Conservation (phyloP, 2,888 invertebrate species). For the Drosophila suboccidentalis region DNA sequence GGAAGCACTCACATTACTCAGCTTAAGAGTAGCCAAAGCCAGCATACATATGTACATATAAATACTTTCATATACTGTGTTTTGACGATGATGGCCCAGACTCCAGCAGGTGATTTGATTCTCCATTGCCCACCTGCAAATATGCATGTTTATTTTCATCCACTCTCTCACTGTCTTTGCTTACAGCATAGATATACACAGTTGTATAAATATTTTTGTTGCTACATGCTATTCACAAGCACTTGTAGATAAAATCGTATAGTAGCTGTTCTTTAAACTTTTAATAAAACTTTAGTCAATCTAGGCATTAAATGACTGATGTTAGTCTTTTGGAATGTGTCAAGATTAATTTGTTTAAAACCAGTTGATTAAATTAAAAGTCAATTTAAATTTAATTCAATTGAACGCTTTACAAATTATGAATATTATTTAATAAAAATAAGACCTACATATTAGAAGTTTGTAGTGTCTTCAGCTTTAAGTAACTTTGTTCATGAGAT, state of each 20-base stretch:
- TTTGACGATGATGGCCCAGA: constrained; percentile 11
- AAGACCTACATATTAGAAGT: neutral
- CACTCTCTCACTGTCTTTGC: neutral
- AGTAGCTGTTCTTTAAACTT: neutral
- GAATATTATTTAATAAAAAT: neutral
- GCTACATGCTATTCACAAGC: neutral
- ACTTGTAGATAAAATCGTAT: neutral
- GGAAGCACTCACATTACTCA: constrained; percentile 77
- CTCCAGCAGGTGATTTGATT: constrained; percentile 47
- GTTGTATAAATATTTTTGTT: constrained; percentile 24
- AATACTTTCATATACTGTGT: constrained; percentile 3
- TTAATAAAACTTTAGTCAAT: neutral
- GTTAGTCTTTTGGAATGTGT: neutral
- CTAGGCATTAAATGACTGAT: neutral
- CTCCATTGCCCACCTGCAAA: constrained; percentile 26
- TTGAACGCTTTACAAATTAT: neutral
- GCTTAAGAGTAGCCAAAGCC: constrained; percentile 47
- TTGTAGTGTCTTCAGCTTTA: neutral
- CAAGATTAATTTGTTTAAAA: neutral
- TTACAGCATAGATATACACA: neutral
- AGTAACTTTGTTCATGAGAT: neutral
- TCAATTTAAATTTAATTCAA: neutral
- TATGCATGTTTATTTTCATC: constrained; percentile 24
- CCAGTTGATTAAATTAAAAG: too few species aligned
- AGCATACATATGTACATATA: neutral